Evolutionary conservation across 2,888 invertebrate species (phyloP), one percentile per base, ranked within the genome.

Genomic region (Cheilosia variabilis): DNA sequence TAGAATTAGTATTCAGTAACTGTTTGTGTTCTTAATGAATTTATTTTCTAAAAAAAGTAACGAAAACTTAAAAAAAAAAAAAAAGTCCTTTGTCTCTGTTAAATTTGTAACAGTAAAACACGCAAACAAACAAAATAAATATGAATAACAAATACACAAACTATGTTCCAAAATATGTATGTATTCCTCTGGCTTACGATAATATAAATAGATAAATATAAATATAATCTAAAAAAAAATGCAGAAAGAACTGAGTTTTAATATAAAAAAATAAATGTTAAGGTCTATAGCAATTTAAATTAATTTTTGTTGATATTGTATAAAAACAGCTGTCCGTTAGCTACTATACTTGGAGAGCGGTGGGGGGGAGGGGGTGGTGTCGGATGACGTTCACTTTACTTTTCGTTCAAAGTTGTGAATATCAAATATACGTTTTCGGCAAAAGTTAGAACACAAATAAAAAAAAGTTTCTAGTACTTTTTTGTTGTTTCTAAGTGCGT

Each of bases 11-110:
- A 80, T 66, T 57, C 71, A 57, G 76, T 66, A 86, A 86, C 84
- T 76, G 63, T 86, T 86, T 86, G 84, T 86, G 84, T 86, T 86
- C 84, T 80, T 73, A 31, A 80, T 76, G 80, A 86, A 86, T 86
- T 86, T 80, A 86, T 86, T 86, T 86, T 47, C 37, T 7, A 45
- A 58, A 50, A 63, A 58, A 60, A 57, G 60, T 31, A 55, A 58
- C n/a, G 45, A 53, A 69, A 17, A 27, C 27, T 19, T 37, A 43
- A 53, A 43, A 50, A 15, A 55, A 71, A 71, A 37, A 19, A 19
- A 2, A 19, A 19, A n/a, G n/a, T 27, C 4, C 13, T 19, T 57
- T 68, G 24, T 77, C 60, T 72, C 62, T 62, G 55, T 66, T 66
- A 47, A 37, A 24, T 63, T 76, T 27, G 50, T 13, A 13, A 37